These are phyloP conservation scores for Myotis findleyi DNA, from an alignment of 2,797 vertebrate genomes.

Conservation along the genomic window DNA sequence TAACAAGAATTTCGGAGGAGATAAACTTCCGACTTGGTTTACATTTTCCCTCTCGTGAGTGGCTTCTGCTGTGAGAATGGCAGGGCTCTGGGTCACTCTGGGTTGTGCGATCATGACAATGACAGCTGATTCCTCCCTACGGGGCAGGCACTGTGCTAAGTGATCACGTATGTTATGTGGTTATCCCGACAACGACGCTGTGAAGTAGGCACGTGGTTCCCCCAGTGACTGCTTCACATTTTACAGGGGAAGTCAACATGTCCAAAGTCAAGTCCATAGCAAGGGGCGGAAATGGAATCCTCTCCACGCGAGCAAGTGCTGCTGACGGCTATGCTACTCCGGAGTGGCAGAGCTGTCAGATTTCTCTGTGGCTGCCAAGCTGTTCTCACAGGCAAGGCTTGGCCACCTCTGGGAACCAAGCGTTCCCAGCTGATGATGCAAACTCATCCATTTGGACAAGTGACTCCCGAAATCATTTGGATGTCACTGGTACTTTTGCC, in stretches of 20 bases:
- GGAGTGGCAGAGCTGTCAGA: background rate
- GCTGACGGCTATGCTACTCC: background rate
- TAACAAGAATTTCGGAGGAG: constrained; percentile 16
- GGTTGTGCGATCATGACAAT: background rate
- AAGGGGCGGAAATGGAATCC: background rate
- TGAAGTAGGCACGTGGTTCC: background rate
- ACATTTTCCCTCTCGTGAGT: background rate
- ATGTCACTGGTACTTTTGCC: background rate
- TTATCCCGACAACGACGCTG: background rate
- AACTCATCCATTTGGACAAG: background rate
- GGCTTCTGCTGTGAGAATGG: background rate
- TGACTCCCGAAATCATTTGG: background rate
- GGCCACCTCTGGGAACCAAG: background rate
- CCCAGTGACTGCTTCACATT: background rate
- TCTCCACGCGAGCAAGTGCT: background rate
- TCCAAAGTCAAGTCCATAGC: background rate
- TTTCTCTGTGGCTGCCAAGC: background rate
- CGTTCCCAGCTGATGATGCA: background rate
- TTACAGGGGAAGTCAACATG: background rate
- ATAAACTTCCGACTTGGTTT: background rate
- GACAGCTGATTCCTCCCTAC: background rate
- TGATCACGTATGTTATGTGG: rapidly evolving
- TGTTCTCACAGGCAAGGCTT: background rate
- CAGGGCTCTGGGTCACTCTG: background rate
- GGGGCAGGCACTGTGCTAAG: background rate